These are phyloP conservation scores for Drosophila quasianomalipes DNA, from an alignment of 2,888 invertebrate genomes.

Conservation along the genomic window DNA sequence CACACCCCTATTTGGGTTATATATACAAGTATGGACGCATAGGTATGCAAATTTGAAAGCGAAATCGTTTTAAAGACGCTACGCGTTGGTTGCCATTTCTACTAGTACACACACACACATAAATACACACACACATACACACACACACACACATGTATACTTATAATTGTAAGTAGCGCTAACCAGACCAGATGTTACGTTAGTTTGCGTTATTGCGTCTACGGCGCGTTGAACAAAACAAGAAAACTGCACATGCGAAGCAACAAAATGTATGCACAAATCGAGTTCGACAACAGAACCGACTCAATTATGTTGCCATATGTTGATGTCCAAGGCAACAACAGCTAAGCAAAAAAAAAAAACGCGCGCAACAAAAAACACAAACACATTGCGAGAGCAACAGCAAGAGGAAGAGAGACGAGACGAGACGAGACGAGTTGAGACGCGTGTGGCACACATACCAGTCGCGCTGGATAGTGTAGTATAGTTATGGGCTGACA, in stretches of 20 bases:
- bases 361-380: slow-evolving; percentile 54
- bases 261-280: slow-evolving; percentile 33
- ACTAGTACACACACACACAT: too few species aligned
- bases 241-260: slow-evolving; percentile 28
- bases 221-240: slow-evolving; percentile 46
- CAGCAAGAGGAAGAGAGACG: neutral
- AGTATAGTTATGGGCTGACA: slow-evolving; percentile 56
- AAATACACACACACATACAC: neutral
- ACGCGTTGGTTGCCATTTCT: slow-evolving; percentile 7
- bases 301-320: slow-evolving; percentile 70
- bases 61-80: slow-evolving; percentile 28
- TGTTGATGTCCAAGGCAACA: slow-evolving; percentile 52
- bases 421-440: neutral
- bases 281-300: slow-evolving; percentile 53
- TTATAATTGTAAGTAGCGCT: slow-evolving; percentile 6
- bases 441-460: slow-evolving; percentile 13
- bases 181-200: slow-evolving; percentile 56
- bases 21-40: neutral
- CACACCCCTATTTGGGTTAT: neutral
- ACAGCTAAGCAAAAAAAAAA: slow-evolving; percentile 16
- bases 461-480: slow-evolving; percentile 26
- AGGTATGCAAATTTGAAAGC: slow-evolving; percentile 27
- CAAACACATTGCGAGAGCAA: slow-evolving; percentile 1
- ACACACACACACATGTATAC: neutral
- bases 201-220: slow-evolving; percentile 43